Percentiles rank a stretch among this genome's conserved stretches.
These are phyloP conservation scores for Tinea semifulvella DNA, from an alignment of 2,888 invertebrate species.

Conservation along the genomic window DNA sequence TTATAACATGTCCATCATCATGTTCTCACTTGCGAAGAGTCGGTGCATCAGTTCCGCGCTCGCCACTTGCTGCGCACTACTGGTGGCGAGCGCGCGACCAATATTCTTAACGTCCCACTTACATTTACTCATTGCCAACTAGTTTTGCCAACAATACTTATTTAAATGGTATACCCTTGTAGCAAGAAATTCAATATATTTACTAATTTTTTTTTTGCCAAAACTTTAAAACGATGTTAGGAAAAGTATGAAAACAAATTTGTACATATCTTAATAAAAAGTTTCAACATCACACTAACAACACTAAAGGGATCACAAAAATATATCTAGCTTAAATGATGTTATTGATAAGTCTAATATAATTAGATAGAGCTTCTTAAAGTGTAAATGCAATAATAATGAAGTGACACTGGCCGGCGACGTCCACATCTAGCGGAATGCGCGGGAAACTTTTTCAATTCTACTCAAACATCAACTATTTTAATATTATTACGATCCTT, in stretches of 20 bases:
- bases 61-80: slow-evolving; percentile 4
- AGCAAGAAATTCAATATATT: slow-evolving; percentile 50
- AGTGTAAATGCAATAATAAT: slow-evolving; percentile 6
- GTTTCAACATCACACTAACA: slow-evolving; percentile 24
- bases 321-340: slow-evolving; percentile 13
- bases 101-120: slow-evolving; percentile 3
- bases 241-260: slow-evolving; percentile 52
- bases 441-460: not conserved
- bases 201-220: slow-evolving; percentile 50
- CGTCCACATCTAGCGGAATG: not conserved
- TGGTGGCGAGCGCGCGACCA: not conserved
- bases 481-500: not conserved
- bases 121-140: slow-evolving; percentile 39
- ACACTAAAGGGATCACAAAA: slow-evolving; percentile 21
- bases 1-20: slow-evolving; percentile 43
- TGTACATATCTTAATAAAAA: slow-evolving; percentile 45
- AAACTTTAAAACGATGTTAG: slow-evolving; percentile 39
- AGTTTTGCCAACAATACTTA: slow-evolving; percentile 51
- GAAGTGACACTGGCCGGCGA: not conserved
- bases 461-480: not conserved
- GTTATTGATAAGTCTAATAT: slow-evolving; percentile 9
- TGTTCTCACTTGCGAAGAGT: slow-evolving; percentile 43
- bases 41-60: slow-evolving; percentile 19
- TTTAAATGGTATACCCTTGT: slow-evolving; percentile 59
- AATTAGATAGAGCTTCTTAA: slow-evolving; percentile 2